phyloP scores from a whole-genome alignment of 2,113 vertebrate genomes.

The Chlorocebus sabaeus region DNA sequence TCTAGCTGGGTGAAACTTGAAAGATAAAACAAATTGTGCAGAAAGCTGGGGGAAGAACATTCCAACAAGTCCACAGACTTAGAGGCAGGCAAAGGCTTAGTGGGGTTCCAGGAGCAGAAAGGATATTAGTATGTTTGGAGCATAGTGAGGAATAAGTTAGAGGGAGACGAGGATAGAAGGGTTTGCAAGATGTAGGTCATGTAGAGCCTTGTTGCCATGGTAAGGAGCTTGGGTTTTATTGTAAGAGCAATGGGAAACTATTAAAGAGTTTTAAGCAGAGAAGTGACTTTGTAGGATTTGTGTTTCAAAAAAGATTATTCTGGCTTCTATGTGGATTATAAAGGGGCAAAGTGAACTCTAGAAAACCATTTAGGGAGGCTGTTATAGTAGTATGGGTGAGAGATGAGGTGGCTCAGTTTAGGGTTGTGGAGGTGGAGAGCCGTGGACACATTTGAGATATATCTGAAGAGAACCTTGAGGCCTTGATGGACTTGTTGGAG shows the following conservation, averaged over 20 bases:
- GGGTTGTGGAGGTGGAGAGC: not conserved
- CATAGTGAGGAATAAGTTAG: not conserved
- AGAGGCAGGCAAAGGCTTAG: not conserved
- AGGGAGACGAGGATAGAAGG: not conserved
- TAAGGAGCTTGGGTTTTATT: slow-evolving; percentile 1
- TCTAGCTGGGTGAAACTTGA: not conserved
- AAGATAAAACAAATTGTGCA: not conserved
- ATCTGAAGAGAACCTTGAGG: not conserved
- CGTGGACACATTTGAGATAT: not conserved
- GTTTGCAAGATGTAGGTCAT: slow-evolving; percentile 17
- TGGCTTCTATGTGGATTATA: not conserved
- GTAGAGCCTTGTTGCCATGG: slow-evolving; percentile 18
- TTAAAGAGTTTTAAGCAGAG: not conserved
- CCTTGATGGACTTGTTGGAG: not conserved
- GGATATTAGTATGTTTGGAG: not conserved
- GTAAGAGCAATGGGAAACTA: not conserved
- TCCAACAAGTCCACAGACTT: not conserved
- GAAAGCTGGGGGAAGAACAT: not conserved
- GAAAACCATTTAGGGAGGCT: not conserved
- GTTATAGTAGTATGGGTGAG: not conserved
- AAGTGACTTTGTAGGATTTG: not conserved
- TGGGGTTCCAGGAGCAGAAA: not conserved
- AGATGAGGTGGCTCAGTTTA: not conserved
- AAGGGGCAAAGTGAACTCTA: not conserved
- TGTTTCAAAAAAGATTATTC: not conserved